Evolutionary conservation across 2,888 invertebrate species (phyloP).

Genomic region (Imbricaverruca yamaguchii): DNA sequence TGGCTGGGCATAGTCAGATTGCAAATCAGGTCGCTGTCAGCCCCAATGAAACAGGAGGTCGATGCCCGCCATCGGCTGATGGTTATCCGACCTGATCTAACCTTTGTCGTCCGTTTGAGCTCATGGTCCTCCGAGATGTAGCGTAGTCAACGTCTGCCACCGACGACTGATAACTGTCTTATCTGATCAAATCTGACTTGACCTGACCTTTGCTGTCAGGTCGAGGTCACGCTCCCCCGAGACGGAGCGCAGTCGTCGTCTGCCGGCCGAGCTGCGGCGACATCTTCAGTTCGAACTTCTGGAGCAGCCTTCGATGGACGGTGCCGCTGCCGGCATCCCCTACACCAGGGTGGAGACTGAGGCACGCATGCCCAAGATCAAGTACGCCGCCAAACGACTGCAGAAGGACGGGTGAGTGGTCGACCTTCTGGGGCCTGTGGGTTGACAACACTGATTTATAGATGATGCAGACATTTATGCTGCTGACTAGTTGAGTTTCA

Average conservation of each 20-base stretch:
- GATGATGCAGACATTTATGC: too few species aligned
- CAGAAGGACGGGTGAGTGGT: constrained; percentile 6
- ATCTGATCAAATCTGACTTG: background rate
- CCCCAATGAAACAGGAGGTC: too few species aligned
- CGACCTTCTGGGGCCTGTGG: background rate
- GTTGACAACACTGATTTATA: too few species aligned
- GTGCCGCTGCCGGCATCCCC: constrained; percentile 27
- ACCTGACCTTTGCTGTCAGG: background rate
- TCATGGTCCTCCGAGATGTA: too few species aligned
- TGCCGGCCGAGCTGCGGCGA: constrained; percentile 31
- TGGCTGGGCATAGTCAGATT: too few species aligned
- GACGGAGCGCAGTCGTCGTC: constrained; percentile 28
- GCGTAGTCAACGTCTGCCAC: too few species aligned
- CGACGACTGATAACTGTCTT: too few species aligned
- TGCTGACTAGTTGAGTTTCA: too few species aligned
- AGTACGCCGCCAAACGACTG: constrained; percentile 25
- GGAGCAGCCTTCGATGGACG: background rate
- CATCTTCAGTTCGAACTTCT: constrained; percentile 32
- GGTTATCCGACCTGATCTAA: too few species aligned
- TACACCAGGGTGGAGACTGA: constrained; percentile 32
- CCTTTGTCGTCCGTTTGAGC: too few species aligned
- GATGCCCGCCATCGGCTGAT: too few species aligned
- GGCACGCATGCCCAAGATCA: constrained; percentile 31
- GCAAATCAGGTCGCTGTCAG: too few species aligned
- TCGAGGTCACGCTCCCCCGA: constrained; percentile 32